phyloP scores from a whole-genome alignment of 2,888 invertebrate genomes.

The Torymus aiolomorphi region DNA sequence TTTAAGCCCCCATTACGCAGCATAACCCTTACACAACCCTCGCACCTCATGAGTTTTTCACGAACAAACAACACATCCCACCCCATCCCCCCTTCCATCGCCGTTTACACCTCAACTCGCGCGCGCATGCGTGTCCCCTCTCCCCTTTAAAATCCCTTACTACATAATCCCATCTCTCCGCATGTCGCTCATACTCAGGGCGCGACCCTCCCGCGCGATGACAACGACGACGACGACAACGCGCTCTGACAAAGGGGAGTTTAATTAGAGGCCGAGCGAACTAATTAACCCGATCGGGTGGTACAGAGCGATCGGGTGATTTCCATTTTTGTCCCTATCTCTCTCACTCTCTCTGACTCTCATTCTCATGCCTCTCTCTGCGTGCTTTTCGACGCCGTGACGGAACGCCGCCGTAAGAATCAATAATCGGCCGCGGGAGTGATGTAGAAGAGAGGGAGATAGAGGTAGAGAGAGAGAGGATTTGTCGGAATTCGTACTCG shows the following conservation, averaged over 20 bases:
- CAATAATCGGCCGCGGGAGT: constrained; percentile 35
- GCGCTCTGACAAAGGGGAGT: constrained; percentile 58
- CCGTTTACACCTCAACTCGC: too few relatives aligned
- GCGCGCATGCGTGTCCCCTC: background rate
- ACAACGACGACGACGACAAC: constrained; percentile 60
- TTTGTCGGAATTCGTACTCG: background rate
- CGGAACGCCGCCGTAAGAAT: constrained; percentile 33
- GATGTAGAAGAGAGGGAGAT: background rate
- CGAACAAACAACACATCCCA: too few relatives aligned
- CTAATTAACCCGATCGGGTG: constrained; percentile 62
- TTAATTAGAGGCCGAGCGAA: constrained; percentile 62
- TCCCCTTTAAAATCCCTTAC: background rate
- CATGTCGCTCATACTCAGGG: constrained; percentile 9
- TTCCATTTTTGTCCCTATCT: constrained; percentile 37
- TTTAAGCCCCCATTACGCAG: too few relatives aligned
- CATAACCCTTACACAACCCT: too few relatives aligned
- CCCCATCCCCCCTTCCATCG: background rate
- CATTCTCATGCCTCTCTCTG: too few relatives aligned
- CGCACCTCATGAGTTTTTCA: too few relatives aligned
- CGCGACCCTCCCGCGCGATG: constrained; percentile 39
- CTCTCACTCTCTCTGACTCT: background rate
- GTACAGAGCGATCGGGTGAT: constrained; percentile 46
- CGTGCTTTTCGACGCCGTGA: too few relatives aligned
- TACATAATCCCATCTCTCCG: background rate
- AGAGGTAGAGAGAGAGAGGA: constrained; percentile 1